Percentiles rank a stretch among this genome's conserved stretches.
phyloP scores from a whole-genome alignment of 2,113 vertebrate species.

The Diadophis punctatus region DNA sequence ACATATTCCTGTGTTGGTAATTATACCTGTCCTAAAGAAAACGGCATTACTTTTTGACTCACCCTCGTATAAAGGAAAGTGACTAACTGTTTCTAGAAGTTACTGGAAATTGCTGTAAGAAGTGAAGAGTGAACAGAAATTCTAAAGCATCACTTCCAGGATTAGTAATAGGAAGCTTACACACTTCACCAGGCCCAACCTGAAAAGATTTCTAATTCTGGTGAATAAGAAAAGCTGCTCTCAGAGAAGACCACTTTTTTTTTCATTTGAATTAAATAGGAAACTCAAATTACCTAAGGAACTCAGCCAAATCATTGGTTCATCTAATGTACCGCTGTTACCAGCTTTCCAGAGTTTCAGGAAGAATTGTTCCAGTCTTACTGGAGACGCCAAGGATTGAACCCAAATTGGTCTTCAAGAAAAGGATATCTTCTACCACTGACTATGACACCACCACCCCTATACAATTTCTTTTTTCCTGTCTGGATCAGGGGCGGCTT shows the following conservation, averaged over 20 bases:
- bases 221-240: neutral
- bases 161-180: neutral
- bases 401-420: neutral
- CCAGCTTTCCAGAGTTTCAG: neutral
- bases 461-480: neutral
- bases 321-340: neutral
- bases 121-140: neutral
- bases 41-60: too few relatives aligned
- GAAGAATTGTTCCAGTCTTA: neutral
- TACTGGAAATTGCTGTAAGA: neutral
- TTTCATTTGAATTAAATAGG: neutral
- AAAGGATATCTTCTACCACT: neutral
- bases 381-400: neutral
- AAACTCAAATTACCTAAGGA: neutral
- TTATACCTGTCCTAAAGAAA: too few relatives aligned
- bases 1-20: too few relatives aligned
- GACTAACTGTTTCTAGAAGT: neutral
- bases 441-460: neutral
- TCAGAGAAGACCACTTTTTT: constrained; percentile 23
- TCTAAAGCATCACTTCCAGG: neutral
- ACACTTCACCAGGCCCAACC: neutral
- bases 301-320: neutral
- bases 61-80: neutral
- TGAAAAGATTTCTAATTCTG: neutral
- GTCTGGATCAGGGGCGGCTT: too few relatives aligned